Base-by-base conservation (phyloP, 2,888 invertebrate species). In the Aleiodes leptofemur region DNA sequence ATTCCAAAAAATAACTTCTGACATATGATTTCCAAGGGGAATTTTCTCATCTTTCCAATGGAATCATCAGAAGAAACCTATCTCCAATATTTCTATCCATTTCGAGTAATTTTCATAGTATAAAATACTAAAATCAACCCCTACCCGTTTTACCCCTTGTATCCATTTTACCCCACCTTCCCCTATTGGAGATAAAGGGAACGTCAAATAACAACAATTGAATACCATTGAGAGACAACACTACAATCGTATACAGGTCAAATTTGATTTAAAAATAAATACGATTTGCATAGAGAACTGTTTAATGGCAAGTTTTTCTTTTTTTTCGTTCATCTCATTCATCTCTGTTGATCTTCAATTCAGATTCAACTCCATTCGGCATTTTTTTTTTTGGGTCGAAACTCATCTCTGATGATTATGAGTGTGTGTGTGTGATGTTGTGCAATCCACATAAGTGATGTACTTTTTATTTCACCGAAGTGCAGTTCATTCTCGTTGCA, bases 401-500 rank as follows among this genome's bases (percentile, higher is more conserved):
- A 50, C 57, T 71, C 16, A 23, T 71, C 61, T 69, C 8, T 70
- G 75, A 57, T 48, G 70, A 23, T 71, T 69, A 43, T 51, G 16
- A 13, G 57, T 31, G 70, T 59, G 70, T 23, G 1, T 23, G 23
- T 29, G 56, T 53, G 70, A 43, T 4, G 48, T 66, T 66, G 48
- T 31, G 70, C 43, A 53, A 55, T 61, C 68, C 68, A 73, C 51
- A 53, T 56, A 57, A 57, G 50, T 72, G 68, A 72, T 69, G 16
- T 16, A 53, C 16, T 68, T 48, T 51, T 48, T 51, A 57, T 57
- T 59, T 51, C 72, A 70, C 70, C 81, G 79, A 72, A 70, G 78
- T 79, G 78, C 74, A 64, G 82, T 83, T 86, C 86, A 88, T 80
- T 87, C 86, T 82, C 86, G 87, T 77, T 85, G 87, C 81, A 85